These are phyloP conservation scores for Drosophila barbarae DNA, from an alignment of 2,888 invertebrate genomes.

Conservation along the genomic window DNA sequence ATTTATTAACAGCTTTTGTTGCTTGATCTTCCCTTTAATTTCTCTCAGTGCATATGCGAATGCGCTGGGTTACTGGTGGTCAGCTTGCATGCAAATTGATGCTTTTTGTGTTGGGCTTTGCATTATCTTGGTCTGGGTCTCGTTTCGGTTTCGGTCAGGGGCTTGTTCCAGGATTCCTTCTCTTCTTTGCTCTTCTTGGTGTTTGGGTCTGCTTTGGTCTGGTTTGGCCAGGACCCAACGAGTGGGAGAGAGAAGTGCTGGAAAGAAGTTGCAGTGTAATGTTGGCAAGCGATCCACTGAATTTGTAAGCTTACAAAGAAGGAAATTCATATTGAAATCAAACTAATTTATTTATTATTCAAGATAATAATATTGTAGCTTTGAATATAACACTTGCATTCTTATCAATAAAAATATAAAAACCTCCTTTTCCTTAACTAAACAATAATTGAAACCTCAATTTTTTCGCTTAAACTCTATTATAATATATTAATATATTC, in stretches of 20 bases:
- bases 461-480: no score
- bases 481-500: no score
- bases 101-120: slow-evolving; percentile 53
- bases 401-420: no score
- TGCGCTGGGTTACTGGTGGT: slow-evolving; percentile 31
- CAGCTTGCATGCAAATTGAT: slow-evolving; percentile 59
- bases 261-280: slow-evolving; percentile 4
- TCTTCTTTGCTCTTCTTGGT: neutral
- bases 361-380: no score
- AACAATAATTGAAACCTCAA: no score
- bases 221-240: neutral
- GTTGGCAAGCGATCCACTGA: neutral
- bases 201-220: slow-evolving; percentile 1
- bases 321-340: no score
- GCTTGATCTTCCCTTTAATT: neutral
- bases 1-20: neutral
- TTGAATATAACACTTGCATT: no score
- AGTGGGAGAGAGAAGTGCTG: neutral
- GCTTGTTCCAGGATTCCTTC: slow-evolving; percentile 28
- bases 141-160: slow-evolving; percentile 24
- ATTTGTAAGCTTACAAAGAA: neutral
- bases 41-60: slow-evolving; percentile 18
- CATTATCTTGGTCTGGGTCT: slow-evolving; percentile 51
- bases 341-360: no score
- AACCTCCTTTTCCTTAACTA: no score